A percentile compares a stretch with the other conserved stretches of the same genome.
These are phyloP conservation scores for Falco cherrug DNA, from an alignment of 2,797 vertebrate genomes.

Conservation along the genomic window DNA sequence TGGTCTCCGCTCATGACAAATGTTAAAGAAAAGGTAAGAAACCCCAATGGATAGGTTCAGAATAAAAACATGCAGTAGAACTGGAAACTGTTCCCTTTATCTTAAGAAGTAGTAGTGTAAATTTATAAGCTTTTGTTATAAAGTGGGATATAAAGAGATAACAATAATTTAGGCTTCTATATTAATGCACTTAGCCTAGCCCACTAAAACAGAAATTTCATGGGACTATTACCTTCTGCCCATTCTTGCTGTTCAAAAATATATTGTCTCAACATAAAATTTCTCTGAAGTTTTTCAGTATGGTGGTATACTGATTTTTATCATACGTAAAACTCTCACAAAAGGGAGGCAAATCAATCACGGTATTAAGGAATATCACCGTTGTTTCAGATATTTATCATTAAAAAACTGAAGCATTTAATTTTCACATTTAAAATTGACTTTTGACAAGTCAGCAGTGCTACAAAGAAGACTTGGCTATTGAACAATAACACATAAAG, in stretches of 20 bases:
- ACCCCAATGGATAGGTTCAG: background rate
- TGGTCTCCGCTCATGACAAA: background rate
- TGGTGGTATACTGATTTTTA: background rate
- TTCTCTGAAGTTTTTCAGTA: background rate
- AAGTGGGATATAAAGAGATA: background rate
- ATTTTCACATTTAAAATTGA: background rate
- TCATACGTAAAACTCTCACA: background rate
- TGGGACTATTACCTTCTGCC: background rate
- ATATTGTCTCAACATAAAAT: background rate
- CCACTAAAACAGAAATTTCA: background rate
- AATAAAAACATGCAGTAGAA: background rate
- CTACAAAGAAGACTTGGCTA: slow-evolving; percentile 42
- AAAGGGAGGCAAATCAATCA: background rate
- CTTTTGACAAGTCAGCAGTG: slow-evolving; percentile 32
- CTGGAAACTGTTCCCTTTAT: background rate
- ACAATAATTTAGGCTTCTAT: background rate
- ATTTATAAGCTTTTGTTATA: background rate
- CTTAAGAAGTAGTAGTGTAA: background rate
- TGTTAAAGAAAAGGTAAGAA: background rate
- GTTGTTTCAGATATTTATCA: background rate
- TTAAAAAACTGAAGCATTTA: background rate
- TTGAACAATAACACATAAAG: slow-evolving; percentile 52
- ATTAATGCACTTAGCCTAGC: background rate
- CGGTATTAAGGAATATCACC: background rate
- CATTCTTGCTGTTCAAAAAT: background rate